Conservation (phyloP, 2,888 invertebrate species). For the Drosophila demipolita region DNA sequence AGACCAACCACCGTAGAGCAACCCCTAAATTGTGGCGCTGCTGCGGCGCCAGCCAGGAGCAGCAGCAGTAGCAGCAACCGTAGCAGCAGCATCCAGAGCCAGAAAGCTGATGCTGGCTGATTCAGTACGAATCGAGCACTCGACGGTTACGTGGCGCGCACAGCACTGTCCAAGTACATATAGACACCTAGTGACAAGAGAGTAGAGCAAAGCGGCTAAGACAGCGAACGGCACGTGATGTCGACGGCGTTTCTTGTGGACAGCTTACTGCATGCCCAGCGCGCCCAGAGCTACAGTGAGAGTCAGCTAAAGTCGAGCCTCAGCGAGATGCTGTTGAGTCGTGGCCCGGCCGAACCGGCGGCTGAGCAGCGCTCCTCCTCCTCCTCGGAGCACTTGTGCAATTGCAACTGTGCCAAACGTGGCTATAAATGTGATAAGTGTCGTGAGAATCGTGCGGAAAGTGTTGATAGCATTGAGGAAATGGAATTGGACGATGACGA, state of each 20-base stretch:
- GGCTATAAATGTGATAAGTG: conserved; percentile 79
- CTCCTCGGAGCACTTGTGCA: conserved; percentile 43
- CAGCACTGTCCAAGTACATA: conserved; percentile 41
- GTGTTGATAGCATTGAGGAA: conserved; percentile 80
- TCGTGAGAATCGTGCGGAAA: conserved; percentile 69
- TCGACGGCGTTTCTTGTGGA: conserved; percentile 85
- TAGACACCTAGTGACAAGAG: conserved; percentile 12
- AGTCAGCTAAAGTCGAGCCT: conserved; percentile 70
- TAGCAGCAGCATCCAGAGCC: conserved; percentile 23
- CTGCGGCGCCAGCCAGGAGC: conserved; percentile 22
- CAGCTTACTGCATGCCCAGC: conserved; percentile 83
- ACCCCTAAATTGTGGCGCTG: conserved; percentile 71
- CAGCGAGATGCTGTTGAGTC: conserved; percentile 81
- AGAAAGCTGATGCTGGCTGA: conserved; percentile 23
- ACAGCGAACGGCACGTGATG: conserved; percentile 67
- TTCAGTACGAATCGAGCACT: conserved; percentile 78
- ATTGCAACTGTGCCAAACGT: conserved; percentile 67
- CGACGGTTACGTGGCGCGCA: conserved; percentile 73
- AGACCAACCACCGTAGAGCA: conserved; percentile 84
- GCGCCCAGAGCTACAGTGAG: conserved; percentile 72
- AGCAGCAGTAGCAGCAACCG: conserved; percentile 10
- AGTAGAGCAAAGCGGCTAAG: conserved; percentile 1
- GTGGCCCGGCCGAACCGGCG: conserved; percentile 55
- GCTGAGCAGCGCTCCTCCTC: conserved; percentile 29
- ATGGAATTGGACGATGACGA: conserved; percentile 76